phyloP scores from a whole-genome alignment of 2,888 invertebrate genomes.

The Dolichomitus sp. region DNA sequence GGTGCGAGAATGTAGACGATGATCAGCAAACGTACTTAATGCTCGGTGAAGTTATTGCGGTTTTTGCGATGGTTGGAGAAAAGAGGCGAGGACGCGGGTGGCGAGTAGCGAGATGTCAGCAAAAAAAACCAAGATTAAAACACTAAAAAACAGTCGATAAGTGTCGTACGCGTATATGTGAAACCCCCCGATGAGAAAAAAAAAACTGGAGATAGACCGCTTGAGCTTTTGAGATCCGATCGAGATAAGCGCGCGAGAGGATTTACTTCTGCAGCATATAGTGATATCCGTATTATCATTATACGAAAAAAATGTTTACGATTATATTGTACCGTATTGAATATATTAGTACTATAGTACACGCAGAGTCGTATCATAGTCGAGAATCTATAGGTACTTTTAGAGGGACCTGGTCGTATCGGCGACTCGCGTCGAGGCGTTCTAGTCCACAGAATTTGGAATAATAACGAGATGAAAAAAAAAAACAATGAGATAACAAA shows the following conservation, averaged over 20 bases:
- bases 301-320: conserved; percentile 65
- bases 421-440: conserved; percentile 69
- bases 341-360: conserved; percentile 62
- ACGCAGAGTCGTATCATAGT: conserved; percentile 63
- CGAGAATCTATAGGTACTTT: conserved; percentile 52
- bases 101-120: conserved; percentile 15
- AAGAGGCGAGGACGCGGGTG: conserved; percentile 10
- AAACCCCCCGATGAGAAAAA: conserved; percentile 33
- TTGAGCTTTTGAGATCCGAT: conserved; percentile 67
- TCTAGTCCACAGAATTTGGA: conserved; percentile 70
- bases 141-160: conserved; percentile 24
- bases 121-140: conserved; percentile 20
- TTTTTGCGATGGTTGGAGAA: not conserved
- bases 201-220: conserved; percentile 47
- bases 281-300: conserved; percentile 67
- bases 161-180: conserved; percentile 44
- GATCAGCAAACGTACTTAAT: conserved; percentile 23
- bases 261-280: conserved; percentile 68
- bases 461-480: conserved; percentile 55
- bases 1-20: conserved; percentile 21
- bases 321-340: conserved; percentile 67
- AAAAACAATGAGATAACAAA: conserved; percentile 50
- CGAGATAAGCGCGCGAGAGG: conserved; percentile 68
- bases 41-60: conserved; percentile 9
- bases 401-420: conserved; percentile 66